Evolutionary conservation across 2,797 vertebrate species (phyloP).

Genomic region (Trachops cirrhosus): DNA sequence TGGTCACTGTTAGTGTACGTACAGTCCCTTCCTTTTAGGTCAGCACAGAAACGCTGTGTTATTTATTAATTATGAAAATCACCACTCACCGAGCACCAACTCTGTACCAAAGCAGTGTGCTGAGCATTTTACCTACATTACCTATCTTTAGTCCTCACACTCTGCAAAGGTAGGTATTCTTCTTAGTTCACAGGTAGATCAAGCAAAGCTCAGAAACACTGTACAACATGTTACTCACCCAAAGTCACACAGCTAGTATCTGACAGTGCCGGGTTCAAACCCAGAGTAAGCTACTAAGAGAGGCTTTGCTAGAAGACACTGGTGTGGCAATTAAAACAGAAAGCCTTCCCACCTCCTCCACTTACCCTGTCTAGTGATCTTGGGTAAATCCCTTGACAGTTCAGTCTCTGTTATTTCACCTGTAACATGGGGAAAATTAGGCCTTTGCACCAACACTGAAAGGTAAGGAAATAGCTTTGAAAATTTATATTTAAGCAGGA

Average conservation of each 20-base stretch:
- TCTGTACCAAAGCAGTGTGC: background rate
- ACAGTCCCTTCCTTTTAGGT: background rate
- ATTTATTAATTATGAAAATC: background rate
- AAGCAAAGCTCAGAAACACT: background rate
- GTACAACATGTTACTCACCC: background rate
- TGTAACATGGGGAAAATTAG: background rate
- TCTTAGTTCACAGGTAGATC: background rate
- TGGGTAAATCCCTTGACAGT: background rate
- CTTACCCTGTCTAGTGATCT: background rate
- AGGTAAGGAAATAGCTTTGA: background rate
- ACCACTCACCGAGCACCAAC: background rate
- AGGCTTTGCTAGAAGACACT: background rate
- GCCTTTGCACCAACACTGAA: background rate
- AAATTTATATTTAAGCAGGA: background rate
- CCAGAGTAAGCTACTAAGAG: background rate
- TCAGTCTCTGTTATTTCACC: background rate
- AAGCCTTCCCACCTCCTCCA: background rate
- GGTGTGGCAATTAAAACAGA: background rate
- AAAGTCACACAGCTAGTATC: background rate
- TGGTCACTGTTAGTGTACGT: background rate
- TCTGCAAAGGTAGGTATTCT: background rate
- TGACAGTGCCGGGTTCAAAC: background rate
- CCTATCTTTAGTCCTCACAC: background rate
- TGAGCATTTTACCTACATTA: background rate
- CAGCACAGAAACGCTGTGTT: background rate